These are phyloP conservation scores for Craterocephalus amniculus DNA, from an alignment of 2,797 vertebrate genomes.

Conservation along the genomic window DNA sequence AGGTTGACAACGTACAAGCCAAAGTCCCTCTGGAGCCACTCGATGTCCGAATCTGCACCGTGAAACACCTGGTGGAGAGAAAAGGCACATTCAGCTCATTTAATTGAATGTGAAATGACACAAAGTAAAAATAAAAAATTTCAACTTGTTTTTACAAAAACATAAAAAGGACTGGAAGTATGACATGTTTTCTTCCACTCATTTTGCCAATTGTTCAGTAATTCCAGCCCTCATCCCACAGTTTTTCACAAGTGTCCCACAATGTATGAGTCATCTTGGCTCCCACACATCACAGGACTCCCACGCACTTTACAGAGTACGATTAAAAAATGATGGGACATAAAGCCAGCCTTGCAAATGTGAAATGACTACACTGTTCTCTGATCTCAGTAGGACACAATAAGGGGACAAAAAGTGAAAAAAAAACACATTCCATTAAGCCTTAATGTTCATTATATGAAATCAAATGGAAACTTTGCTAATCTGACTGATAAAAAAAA, in stretches of 20 bases:
- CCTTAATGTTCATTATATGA: not conserved
- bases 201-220: slow-evolving; percentile 41
- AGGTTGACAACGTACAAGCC: slow-evolving; percentile 94
- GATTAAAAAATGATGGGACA: slow-evolving; percentile 20
- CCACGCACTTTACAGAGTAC: slow-evolving; percentile 36
- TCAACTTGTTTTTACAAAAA: too few species aligned
- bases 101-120: not conserved
- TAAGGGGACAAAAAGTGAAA: not conserved
- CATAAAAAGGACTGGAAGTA: too few species aligned
- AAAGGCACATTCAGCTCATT: not conserved
- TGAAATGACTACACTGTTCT: not conserved
- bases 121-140: not conserved
- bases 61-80: slow-evolving; percentile 88
- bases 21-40: slow-evolving; percentile 97
- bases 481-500: too few species aligned
- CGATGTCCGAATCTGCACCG: slow-evolving; percentile 94
- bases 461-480: too few species aligned
- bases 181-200: not conserved
- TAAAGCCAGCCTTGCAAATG: slow-evolving; percentile 21
- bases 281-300: slow-evolving; percentile 51
- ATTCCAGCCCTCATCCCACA: slow-evolving; percentile 44
- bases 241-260: slow-evolving; percentile 56
- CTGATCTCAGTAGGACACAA: not conserved
- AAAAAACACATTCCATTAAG: not conserved
- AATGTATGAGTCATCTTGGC: slow-evolving; percentile 52